Percentiles rank a stretch among this genome's conserved stretches.
phyloP scores from a whole-genome alignment of 92 coral and sea anemone genomes.

The Palythoa caribaeorum region DNA sequence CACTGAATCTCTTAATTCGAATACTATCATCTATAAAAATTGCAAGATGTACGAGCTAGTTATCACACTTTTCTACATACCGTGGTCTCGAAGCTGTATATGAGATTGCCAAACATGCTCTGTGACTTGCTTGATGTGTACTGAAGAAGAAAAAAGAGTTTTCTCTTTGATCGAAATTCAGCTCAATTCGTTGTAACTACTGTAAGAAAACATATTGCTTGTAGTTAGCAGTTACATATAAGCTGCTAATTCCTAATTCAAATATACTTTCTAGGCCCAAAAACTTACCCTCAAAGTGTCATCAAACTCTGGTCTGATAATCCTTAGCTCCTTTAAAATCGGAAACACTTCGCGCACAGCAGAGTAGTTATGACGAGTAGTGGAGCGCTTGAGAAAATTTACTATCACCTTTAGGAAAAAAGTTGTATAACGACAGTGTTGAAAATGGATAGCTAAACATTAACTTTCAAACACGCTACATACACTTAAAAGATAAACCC shows the following conservation, averaged over 20 bases:
- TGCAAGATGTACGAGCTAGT: background rate
- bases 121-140: slow-evolving; percentile 77
- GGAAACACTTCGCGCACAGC: slow-evolving; percentile 90
- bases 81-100: slow-evolving; percentile 79
- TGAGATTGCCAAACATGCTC: slow-evolving; percentile 78
- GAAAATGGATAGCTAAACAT: background rate
- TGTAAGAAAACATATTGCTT: background rate
- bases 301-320: slow-evolving; percentile 88
- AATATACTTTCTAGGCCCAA: too few relatives aligned
- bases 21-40: background rate
- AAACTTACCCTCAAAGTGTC: slow-evolving; percentile 80
- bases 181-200: background rate
- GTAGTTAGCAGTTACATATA: background rate
- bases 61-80: slow-evolving; percentile 59
- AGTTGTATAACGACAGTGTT: background rate
- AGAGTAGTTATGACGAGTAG: slow-evolving; percentile 86
- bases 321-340: slow-evolving; percentile 82
- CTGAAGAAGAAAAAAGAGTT: slow-evolving; percentile 36
- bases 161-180: background rate
- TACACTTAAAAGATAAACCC: background rate
- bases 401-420: slow-evolving; percentile 75
- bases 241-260: too few relatives aligned
- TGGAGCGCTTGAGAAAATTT: slow-evolving; percentile 73
- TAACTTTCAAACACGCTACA: background rate
- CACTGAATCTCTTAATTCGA: background rate